Conservation (phyloP, 2,797 vertebrate species). For the Sylvilagus floridanus region DNA sequence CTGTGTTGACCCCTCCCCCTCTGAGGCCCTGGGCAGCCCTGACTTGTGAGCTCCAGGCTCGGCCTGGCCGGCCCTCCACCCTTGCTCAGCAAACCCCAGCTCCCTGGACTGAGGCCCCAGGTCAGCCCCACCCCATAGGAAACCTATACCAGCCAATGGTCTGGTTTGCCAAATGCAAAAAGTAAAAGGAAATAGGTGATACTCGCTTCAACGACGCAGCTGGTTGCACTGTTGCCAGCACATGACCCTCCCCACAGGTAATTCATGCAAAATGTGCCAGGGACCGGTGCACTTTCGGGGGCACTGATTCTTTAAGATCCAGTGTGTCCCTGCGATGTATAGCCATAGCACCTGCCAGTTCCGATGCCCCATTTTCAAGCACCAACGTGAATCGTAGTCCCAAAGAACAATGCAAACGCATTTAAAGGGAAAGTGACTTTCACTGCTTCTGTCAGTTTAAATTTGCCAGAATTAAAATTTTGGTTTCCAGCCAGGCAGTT, state of each 20-base stretch:
- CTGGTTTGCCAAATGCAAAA: too few species aligned
- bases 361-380: background rate
- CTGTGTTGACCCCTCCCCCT: background rate
- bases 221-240: background rate
- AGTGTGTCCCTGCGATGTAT: background rate
- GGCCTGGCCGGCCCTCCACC: rapidly evolving
- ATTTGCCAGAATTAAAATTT: background rate
- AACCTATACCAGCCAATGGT: background rate
- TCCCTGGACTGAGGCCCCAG: background rate
- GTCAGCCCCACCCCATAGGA: background rate
- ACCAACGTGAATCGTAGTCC: background rate
- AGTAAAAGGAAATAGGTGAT: background rate
- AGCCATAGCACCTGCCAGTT: rapidly evolving
- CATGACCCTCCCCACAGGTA: background rate
- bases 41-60: background rate
- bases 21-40: background rate
- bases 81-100: too few species aligned
- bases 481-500: background rate
- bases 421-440: background rate
- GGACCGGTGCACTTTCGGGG: background rate
- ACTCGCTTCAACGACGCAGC: rapidly evolving
- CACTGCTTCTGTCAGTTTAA: background rate
- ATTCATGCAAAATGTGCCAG: background rate
- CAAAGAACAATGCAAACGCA: background rate
- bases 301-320: background rate